These are phyloP conservation scores for Sycophaga agraensis DNA, from an alignment of 1,140 invertebrate genomes.

Conservation along the genomic window DNA sequence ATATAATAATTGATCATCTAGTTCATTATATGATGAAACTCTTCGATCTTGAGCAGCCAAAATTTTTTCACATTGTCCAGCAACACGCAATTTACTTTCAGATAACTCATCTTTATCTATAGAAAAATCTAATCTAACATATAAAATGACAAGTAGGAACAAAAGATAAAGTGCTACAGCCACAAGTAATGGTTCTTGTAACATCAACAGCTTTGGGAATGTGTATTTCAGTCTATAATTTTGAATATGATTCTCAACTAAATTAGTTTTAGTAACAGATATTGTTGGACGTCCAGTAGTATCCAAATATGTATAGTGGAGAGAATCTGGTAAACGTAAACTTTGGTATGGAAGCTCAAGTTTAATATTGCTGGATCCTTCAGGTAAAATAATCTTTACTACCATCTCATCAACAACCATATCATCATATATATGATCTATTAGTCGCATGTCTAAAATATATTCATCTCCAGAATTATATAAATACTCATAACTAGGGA, in stretches of 20 bases:
- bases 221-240: constrained; percentile 85
- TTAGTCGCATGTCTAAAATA: constrained; percentile 84
- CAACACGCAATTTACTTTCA: constrained; percentile 61
- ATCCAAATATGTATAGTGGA: constrained; percentile 94
- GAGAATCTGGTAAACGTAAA: constrained; percentile 69
- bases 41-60: constrained; percentile 65
- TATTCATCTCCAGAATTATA: constrained; percentile 81
- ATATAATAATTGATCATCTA: constrained; percentile 67
- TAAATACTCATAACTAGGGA: constrained; percentile 95
- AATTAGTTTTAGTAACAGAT: constrained; percentile 80
- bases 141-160: constrained; percentile 90
- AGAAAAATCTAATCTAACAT: constrained; percentile 94
- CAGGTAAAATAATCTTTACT: constrained; percentile 92
- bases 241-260: constrained; percentile 97
- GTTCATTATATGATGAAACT: constrained; percentile 64
- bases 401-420: constrained; percentile 91
- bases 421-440: constrained; percentile 97
- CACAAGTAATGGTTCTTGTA: constrained; percentile 91
- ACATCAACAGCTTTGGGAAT: constrained; percentile 81
- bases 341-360: constrained; percentile 83
- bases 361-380: constrained; percentile 82
- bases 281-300: constrained; percentile 90
- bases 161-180: constrained; percentile 86
- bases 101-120: constrained; percentile 69
- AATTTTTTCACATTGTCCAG: constrained; percentile 61